These are phyloP conservation scores for Coptodon rendalli DNA, from an alignment of 2,113 vertebrate species.

Conservation along the genomic window DNA sequence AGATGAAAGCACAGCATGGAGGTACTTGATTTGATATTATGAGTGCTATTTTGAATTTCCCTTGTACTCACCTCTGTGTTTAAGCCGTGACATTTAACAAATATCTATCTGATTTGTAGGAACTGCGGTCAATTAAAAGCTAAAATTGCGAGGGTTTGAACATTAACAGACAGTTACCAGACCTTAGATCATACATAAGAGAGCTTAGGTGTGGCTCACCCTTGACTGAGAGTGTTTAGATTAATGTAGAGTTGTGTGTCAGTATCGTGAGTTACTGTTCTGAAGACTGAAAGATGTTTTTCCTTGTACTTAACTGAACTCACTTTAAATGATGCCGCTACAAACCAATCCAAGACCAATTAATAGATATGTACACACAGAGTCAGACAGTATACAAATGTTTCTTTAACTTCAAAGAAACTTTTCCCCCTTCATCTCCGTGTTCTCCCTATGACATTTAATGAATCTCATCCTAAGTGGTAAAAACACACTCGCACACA, in stretches of 20 bases:
- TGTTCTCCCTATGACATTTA: neutral
- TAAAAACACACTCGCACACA: neutral
- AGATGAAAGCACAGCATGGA: neutral
- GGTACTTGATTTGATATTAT: neutral
- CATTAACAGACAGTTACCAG: neutral
- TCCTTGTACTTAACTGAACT: neutral
- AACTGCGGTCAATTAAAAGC: neutral
- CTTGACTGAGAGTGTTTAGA: neutral
- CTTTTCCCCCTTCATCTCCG: neutral
- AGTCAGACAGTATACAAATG: neutral
- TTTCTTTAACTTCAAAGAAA: conserved; percentile 21
- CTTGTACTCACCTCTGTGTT: neutral
- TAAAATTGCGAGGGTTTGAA: neutral
- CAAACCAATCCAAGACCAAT: conserved; percentile 10
- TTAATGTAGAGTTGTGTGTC: neutral
- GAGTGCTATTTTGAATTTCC: neutral
- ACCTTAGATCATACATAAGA: neutral
- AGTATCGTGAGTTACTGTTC: neutral
- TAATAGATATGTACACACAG: neutral
- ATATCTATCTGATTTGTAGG: neutral
- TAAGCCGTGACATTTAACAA: neutral
- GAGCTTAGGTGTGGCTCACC: neutral
- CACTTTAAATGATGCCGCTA: neutral
- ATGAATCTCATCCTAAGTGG: neutral
- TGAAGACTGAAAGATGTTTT: neutral